Percentiles rank a stretch among this genome's conserved stretches.
Conservation (phyloP, 1,140 invertebrate genomes). For the Neelides sp. region DNA sequence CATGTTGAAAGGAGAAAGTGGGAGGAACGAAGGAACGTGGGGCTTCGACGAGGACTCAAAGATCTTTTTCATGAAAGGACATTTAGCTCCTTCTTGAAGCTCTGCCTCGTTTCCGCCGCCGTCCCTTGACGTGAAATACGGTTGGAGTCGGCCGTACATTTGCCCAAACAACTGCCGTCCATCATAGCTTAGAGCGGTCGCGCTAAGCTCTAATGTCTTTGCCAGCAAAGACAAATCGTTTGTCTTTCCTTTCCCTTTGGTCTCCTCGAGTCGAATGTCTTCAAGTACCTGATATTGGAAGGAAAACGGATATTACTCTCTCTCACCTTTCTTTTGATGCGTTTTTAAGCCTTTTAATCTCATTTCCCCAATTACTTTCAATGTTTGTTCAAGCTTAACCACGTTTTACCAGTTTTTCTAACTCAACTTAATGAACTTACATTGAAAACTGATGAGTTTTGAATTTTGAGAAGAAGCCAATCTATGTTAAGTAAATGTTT, state of each 20-base stretch:
- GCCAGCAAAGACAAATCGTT: constrained; percentile 49
- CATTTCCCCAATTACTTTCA: too few species aligned
- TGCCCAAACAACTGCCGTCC: constrained; percentile 61
- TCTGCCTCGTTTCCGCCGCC: constrained; percentile 37
- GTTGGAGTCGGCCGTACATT: constrained; percentile 42
- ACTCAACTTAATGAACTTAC: constrained; percentile 29
- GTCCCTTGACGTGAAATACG: constrained; percentile 27
- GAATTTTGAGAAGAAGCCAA: constrained; percentile 62
- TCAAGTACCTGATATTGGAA: constrained; percentile 45
- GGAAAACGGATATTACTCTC: too few species aligned
- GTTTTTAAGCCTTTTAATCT: too few species aligned
- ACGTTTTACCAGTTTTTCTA: too few species aligned
- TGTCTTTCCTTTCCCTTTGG: constrained; percentile 33
- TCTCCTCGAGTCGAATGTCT: constrained; percentile 44
- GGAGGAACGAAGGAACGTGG: constrained; percentile 23
- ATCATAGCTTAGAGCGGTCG: constrained; percentile 55
- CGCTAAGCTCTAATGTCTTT: constrained; percentile 50
- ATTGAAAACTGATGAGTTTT: constrained; percentile 47
- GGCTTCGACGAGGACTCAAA: constrained; percentile 19
- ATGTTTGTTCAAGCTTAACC: too few species aligned
- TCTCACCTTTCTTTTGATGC: too few species aligned
- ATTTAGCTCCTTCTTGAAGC: constrained; percentile 34
- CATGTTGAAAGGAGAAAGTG: constrained; percentile 18
- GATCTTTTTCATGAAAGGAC: constrained; percentile 24
- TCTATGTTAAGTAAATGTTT: constrained; percentile 48